Evolutionary conservation across 1,140 invertebrate species (phyloP).

Genomic region (Lasioglossum baleicum): DNA sequence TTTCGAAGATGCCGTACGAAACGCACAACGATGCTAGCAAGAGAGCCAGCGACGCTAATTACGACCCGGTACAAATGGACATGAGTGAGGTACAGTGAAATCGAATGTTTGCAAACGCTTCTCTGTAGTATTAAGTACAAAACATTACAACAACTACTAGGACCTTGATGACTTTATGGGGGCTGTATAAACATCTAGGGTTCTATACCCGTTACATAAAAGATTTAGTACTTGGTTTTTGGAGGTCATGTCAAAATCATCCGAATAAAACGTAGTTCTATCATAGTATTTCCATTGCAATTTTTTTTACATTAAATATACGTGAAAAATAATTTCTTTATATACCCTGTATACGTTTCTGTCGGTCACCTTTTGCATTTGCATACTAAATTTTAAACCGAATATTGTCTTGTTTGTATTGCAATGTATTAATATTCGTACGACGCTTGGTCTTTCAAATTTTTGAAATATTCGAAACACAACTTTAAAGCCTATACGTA

Average conservation of each 20-base stretch:
- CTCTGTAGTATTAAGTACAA: constrained; percentile 52
- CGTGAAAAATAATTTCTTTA: neutral
- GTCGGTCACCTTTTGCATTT: neutral
- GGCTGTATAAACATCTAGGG: constrained; percentile 53
- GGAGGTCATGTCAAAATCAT: constrained; percentile 46
- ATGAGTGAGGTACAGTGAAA: constrained; percentile 81
- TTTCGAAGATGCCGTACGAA: constrained; percentile 65
- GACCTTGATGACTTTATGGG: constrained; percentile 55
- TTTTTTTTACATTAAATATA: neutral
- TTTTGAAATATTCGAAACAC: constrained; percentile 34
- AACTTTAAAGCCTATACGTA: constrained; percentile 46
- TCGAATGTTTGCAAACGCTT: constrained; percentile 36
- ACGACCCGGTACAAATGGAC: constrained; percentile 82
- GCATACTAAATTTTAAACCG: neutral
- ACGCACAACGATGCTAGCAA: constrained; percentile 50
- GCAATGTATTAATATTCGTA: neutral
- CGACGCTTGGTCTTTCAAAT: neutral
- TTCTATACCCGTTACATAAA: constrained; percentile 48
- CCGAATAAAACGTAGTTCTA: constrained; percentile 10
- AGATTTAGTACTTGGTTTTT: constrained; percentile 42
- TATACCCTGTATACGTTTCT: too few relatives aligned
- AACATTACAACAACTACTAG: constrained; percentile 56
- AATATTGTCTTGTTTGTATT: constrained; percentile 14
- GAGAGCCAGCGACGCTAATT: constrained; percentile 78
- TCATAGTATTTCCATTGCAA: neutral